A percentile compares a stretch with the other conserved stretches of the same genome.
Evolutionary conservation across 1,140 invertebrate genomes (phyloP).

Genomic region (Gryon sp.): DNA sequence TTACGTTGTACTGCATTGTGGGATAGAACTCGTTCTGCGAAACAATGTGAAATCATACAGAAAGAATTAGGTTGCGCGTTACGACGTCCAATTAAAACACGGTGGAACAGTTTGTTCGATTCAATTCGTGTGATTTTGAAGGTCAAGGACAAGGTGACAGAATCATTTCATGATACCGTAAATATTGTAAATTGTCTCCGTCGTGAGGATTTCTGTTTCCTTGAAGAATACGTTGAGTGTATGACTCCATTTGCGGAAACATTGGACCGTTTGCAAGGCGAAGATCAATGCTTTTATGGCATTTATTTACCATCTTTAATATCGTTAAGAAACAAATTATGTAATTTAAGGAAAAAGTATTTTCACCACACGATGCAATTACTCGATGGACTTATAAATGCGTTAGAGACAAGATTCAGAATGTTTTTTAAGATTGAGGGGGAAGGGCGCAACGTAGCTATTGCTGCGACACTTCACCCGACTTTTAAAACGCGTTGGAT

Average conservation of each 20-base stretch:
- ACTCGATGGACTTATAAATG: no score
- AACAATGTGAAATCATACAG: not conserved
- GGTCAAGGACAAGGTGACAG: not conserved
- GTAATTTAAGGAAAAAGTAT: no score
- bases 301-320: not conserved
- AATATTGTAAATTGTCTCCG: not conserved
- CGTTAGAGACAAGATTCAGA: no score
- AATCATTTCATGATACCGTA: not conserved
- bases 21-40: no score
- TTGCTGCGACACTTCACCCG: no score
- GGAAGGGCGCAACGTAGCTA: no score
- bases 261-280: not conserved
- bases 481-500: no score
- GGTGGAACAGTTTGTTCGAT: constrained; percentile 10
- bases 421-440: no score
- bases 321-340: constrained; percentile 2
- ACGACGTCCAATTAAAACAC: constrained; percentile 2
- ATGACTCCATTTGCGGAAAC: not conserved
- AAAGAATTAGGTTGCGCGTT: not conserved
- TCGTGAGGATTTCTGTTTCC: not conserved
- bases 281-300: not conserved
- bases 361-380: no score
- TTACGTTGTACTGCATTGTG: no score
- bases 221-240: not conserved
- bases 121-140: not conserved